These are phyloP conservation scores for Stigmatopora nigra DNA, from an alignment of 2,113 vertebrate species.

Conservation along the genomic window DNA sequence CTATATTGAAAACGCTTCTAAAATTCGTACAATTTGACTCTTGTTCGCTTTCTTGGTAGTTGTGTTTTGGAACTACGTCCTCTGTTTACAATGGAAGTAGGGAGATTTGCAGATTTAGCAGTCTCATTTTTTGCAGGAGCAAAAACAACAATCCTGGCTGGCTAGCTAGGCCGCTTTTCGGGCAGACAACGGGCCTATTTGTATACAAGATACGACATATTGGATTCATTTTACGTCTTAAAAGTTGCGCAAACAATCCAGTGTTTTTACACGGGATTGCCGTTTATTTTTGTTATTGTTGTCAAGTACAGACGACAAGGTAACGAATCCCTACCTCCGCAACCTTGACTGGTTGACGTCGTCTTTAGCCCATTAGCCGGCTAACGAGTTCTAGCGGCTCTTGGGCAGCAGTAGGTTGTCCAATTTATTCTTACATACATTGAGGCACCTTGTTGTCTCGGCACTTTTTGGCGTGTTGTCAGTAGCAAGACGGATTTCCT, in stretches of 20 bases:
- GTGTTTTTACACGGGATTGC: neutral
- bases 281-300: slow-evolving; percentile 3
- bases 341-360: slow-evolving; percentile 62
- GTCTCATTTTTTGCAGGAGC: slow-evolving; percentile 60
- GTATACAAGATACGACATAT: slow-evolving; percentile 3
- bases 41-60: neutral
- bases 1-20: slow-evolving; percentile 8
- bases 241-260: neutral
- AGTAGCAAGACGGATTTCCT: neutral
- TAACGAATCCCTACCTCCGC: slow-evolving; percentile 43
- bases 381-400: slow-evolving; percentile 41
- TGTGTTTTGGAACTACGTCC: slow-evolving; percentile 11
- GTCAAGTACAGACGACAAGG: slow-evolving; percentile 8
- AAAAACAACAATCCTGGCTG: slow-evolving; percentile 67
- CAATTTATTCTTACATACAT: neutral
- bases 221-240: slow-evolving; percentile 3
- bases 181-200: slow-evolving; percentile 17
- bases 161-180: slow-evolving; percentile 63
- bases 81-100: slow-evolving; percentile 60
- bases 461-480: neutral
- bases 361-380: slow-evolving; percentile 49
- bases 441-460: slow-evolving; percentile 1
- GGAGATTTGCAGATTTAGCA: slow-evolving; percentile 57
- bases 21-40: slow-evolving; percentile 18
- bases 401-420: slow-evolving; percentile 9